These are phyloP conservation scores for Aphidius gifuensis DNA, from an alignment of 1,140 invertebrate genomes.

Conservation along the genomic window DNA sequence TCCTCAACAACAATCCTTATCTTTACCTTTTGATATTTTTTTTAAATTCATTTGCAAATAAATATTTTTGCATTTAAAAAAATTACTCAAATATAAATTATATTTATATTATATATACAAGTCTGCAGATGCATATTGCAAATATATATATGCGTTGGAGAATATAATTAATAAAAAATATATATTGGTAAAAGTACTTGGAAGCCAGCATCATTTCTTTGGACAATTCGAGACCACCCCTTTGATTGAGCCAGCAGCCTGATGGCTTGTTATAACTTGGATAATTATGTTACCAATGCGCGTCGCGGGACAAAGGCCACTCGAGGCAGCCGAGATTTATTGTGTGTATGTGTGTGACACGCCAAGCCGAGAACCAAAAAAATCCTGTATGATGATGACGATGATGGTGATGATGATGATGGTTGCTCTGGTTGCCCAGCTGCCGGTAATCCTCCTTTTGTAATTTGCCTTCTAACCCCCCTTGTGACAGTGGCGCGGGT, in stretches of 20 bases:
- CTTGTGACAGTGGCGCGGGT: conserved; percentile 44
- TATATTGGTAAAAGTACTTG: no score
- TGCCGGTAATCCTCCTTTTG: conserved; percentile 58
- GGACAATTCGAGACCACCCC: conserved; percentile 1
- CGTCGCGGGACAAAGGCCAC: conserved; percentile 51
- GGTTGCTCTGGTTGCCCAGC: conserved; percentile 52
- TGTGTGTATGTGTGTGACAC: conserved; percentile 3
- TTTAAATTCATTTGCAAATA: no score
- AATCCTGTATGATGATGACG: not conserved
- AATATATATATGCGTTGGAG: no score
- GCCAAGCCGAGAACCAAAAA: no score
- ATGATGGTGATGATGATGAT: conserved; percentile 28
- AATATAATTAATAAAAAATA: no score
- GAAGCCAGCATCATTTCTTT: no score
- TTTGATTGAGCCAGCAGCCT: conserved; percentile 40
- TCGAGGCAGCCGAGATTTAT: conserved; percentile 24
- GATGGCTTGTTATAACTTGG: conserved; percentile 55
- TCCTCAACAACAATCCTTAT: not conserved
- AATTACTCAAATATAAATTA: no score
- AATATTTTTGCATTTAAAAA: no score
- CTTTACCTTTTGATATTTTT: conserved; percentile 1
- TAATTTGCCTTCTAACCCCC: conserved; percentile 53
- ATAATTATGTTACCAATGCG: conserved; percentile 59
- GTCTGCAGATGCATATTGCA: no score
- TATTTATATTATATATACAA: not conserved